A percentile compares a stretch with the other conserved stretches of the same genome.
These are phyloP conservation scores for Morelia viridis DNA, from an alignment of 2,797 vertebrate genomes.

Conservation along the genomic window DNA sequence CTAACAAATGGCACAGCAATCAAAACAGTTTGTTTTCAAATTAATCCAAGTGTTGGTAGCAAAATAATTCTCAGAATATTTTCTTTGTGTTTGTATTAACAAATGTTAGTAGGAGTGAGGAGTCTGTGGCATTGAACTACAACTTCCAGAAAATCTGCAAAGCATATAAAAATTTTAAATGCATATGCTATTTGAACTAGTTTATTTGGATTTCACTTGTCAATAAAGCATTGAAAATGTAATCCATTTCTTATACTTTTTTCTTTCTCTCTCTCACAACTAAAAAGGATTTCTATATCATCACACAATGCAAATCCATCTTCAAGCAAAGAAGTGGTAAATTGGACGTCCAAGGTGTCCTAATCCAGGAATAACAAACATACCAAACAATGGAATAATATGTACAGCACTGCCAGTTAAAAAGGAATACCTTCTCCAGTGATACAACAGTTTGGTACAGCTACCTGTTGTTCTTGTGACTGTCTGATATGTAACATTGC, in stretches of 20 bases:
- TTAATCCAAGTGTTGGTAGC: background rate
- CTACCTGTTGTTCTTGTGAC: background rate
- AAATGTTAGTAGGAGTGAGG: background rate
- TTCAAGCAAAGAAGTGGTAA: background rate
- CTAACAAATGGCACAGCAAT: background rate
- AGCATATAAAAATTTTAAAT: background rate
- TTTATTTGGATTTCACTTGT: background rate
- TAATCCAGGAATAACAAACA: background rate
- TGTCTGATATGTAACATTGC: background rate
- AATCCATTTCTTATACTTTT: background rate
- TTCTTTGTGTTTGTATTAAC: background rate
- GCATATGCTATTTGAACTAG: background rate
- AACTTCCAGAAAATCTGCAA: background rate
- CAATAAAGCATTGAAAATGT: background rate
- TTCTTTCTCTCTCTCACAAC: background rate
- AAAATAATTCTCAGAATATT: background rate
- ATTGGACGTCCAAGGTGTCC: background rate
- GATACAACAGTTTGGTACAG: no score
- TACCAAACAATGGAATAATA: background rate
- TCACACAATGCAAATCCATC: background rate
- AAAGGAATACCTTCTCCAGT: background rate
- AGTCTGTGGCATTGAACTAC: background rate
- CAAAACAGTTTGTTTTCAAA: background rate
- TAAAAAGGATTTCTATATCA: background rate
- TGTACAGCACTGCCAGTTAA: background rate